Percentiles rank a stretch among this genome's conserved stretches.
These are phyloP conservation scores for Drosophila paranaensis DNA, from an alignment of 2,888 invertebrate species.

Conservation along the genomic window DNA sequence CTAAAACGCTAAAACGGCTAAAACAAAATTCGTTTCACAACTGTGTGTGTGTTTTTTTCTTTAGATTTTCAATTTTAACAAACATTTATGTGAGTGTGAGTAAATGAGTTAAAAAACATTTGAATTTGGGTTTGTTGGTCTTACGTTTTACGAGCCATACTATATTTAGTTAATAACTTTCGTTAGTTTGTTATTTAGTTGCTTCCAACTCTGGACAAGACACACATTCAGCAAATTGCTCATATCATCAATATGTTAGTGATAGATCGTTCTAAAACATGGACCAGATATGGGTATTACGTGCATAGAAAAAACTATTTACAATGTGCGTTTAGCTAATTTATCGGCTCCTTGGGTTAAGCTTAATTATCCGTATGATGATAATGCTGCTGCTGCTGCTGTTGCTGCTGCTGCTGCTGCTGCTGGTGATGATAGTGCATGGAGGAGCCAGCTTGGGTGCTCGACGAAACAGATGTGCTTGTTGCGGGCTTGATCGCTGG, in stretches of 20 bases:
- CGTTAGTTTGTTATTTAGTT: slow-evolving; percentile 43
- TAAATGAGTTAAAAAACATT: slow-evolving; percentile 24
- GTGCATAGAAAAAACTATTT: slow-evolving; percentile 77
- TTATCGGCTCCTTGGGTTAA: not conserved
- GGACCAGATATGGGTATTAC: slow-evolving; percentile 38
- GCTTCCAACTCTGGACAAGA: slow-evolving; percentile 77
- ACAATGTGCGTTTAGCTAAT: slow-evolving; percentile 55
- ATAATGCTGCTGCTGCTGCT: slow-evolving; percentile 42
- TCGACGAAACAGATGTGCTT: slow-evolving; percentile 44
- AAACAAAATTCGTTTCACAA: slow-evolving; percentile 65
- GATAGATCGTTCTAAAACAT: slow-evolving; percentile 47
- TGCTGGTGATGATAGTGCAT: slow-evolving; percentile 42
- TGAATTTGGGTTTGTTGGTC: not conserved
- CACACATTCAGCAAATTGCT: slow-evolving; percentile 80
- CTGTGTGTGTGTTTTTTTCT: not conserved
- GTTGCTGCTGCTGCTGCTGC: slow-evolving; percentile 40
- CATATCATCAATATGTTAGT: slow-evolving; percentile 62
- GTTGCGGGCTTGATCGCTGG: slow-evolving; percentile 73
- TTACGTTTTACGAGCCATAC: slow-evolving; percentile 11
- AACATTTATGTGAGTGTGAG: slow-evolving; percentile 33
- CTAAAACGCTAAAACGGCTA: slow-evolving; percentile 69
- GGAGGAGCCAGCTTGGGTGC: slow-evolving; percentile 58
- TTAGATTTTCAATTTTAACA: slow-evolving; percentile 8
- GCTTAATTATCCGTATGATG: slow-evolving; percentile 67
- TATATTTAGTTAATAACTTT: slow-evolving; percentile 12